phyloP scores from a whole-genome alignment of 2,888 invertebrate genomes.

The Stenoptilia bipunctidactyla region DNA sequence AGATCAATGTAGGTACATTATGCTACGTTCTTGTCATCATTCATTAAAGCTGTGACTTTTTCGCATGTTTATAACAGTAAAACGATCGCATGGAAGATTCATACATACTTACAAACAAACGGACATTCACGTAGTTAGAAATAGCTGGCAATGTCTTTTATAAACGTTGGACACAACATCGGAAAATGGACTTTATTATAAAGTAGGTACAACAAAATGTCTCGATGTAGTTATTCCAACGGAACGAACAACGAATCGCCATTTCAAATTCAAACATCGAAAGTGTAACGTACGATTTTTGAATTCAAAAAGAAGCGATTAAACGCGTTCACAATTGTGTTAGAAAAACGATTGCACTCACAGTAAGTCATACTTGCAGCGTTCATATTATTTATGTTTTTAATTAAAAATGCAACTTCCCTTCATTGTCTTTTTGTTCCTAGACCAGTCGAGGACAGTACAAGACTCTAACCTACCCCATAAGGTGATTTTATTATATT shows the following conservation, averaged over 20 bases:
- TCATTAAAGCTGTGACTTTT: conserved; percentile 4
- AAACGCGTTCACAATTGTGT: conserved; percentile 14
- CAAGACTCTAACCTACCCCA: conserved; percentile 54
- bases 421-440: conserved; percentile 67
- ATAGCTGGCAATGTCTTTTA: conserved; percentile 49
- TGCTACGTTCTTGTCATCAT: not conserved
- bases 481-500: conserved; percentile 53
- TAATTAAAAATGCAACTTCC: conserved; percentile 57
- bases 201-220: conserved; percentile 7
- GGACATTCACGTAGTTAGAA: conserved; percentile 46
- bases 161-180: conserved; percentile 11
- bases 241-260: conserved; percentile 1
- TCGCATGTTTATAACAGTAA: conserved; percentile 13
- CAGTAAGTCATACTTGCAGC: conserved; percentile 22
- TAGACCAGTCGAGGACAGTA: conserved; percentile 48
- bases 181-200: too few relatives aligned
- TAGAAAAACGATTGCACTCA: conserved; percentile 22
- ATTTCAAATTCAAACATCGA: conserved; percentile 27
- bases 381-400: conserved; percentile 29
- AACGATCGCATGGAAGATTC: conserved; percentile 9
- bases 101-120: conserved; percentile 48
- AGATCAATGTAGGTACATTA: not conserved
- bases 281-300: conserved; percentile 22
- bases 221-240: not conserved
- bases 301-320: conserved; percentile 16